Conservation (phyloP, 2,888 invertebrate species). For the Dryadula phaetusa region DNA sequence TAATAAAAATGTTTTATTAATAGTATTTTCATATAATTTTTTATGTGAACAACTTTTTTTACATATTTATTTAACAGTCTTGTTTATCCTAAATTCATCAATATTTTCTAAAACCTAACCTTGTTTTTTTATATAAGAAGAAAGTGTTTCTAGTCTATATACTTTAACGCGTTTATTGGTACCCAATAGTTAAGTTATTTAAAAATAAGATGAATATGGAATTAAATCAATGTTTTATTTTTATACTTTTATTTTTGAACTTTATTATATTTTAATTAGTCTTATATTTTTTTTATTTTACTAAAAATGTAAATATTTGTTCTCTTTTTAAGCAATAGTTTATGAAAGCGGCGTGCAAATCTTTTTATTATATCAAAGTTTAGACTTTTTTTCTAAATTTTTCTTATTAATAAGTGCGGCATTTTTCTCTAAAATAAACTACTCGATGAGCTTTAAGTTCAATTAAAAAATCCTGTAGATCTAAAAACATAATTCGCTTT, state of each 20-base stretch:
- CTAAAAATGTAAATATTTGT: too few species aligned
- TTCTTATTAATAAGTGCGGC: too few species aligned
- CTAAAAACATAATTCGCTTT: background rate
- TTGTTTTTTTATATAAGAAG: background rate
- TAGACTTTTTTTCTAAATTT: too few species aligned
- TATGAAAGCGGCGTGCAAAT: too few species aligned
- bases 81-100: background rate
- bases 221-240: conserved; percentile 11
- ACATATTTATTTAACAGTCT: too few species aligned
- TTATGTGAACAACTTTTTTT: background rate
- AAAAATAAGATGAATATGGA: background rate
- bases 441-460: background rate
- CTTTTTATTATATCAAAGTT: too few species aligned
- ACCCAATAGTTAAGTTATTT: background rate
- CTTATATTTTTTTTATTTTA: too few species aligned
- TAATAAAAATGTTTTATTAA: background rate
- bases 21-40: background rate
- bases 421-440: background rate
- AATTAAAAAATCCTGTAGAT: background rate
- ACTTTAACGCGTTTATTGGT: background rate
- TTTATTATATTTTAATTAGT: too few species aligned
- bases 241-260: background rate
- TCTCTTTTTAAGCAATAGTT: too few species aligned
- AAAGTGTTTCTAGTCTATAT: background rate
- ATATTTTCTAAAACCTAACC: background rate